A percentile compares a stretch with the other conserved stretches of the same genome.
These are phyloP conservation scores for Petrocephalus sullivani DNA, from an alignment of 2,797 vertebrate species.

Conservation along the genomic window DNA sequence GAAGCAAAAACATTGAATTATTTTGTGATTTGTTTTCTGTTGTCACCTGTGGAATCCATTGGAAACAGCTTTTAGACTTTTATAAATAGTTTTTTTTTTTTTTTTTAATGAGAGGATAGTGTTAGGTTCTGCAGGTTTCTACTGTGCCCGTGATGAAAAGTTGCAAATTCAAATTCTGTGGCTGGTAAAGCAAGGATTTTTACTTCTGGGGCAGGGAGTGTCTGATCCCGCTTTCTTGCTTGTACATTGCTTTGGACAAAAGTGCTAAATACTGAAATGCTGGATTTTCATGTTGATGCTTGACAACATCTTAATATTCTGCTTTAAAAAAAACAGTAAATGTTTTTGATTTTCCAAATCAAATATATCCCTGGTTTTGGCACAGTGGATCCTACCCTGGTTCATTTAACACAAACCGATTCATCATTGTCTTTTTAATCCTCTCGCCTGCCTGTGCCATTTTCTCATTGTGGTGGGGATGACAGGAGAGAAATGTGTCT, in stretches of 20 bases:
- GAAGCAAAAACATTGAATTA: not conserved
- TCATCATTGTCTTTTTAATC: not conserved
- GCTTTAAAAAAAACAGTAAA: constrained; percentile 1
- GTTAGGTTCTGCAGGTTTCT: not conserved
- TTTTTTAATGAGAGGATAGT: not conserved
- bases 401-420: not conserved
- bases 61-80: not conserved
- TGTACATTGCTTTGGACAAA: not conserved
- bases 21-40: not conserved
- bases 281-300: not conserved
- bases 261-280: not conserved
- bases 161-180: not conserved
- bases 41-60: not conserved
- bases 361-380: not conserved
- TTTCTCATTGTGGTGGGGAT: not conserved
- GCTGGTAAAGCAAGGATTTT: not conserved
- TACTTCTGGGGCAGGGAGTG: not conserved
- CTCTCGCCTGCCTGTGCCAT: not conserved
- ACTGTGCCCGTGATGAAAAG: not conserved
- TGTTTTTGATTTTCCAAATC: not conserved
- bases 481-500: not conserved
- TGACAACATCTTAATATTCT: not conserved
- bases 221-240: not conserved
- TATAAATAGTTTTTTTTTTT: not conserved
- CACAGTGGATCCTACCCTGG: not conserved